Percentiles rank a stretch among this genome's conserved stretches.
Conservation (phyloP, 1,140 invertebrate species). For the Panagrolaimus sp. region DNA sequence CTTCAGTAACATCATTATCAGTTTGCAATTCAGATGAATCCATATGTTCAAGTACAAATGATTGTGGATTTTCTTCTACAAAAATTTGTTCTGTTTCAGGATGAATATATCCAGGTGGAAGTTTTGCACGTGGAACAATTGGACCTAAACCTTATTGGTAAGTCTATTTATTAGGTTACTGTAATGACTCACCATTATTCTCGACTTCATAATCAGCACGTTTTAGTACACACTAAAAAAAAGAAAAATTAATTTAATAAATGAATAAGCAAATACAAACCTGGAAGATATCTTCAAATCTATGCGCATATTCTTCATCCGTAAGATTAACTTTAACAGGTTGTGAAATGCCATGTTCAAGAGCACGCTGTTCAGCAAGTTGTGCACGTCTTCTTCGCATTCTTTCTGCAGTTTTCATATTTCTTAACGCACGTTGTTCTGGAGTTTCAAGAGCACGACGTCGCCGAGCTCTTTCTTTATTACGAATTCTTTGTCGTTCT, state of each 20-base stretch:
- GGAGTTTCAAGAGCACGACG: slow-evolving; percentile 3
- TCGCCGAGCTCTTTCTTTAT: neutral
- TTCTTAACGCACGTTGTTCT: neutral
- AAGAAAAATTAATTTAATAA: neutral
- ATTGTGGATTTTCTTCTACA: too few relatives aligned
- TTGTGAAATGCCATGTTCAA: neutral
- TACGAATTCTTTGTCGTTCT: slow-evolving; percentile 4
- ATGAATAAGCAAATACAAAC: neutral
- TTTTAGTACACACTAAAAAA: slow-evolving; percentile 4
- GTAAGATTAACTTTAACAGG: slow-evolving; percentile 2
- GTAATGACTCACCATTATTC: too few relatives aligned
- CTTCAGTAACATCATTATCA: too few relatives aligned
- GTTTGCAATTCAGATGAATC: too few relatives aligned
- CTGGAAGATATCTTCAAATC: slow-evolving; percentile 12
- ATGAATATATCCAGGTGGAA: slow-evolving; percentile 23
- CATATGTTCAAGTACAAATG: too few relatives aligned
- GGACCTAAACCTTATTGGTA: too few relatives aligned
- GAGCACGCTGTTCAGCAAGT: neutral
- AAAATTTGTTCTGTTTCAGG: neutral
- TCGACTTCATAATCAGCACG: slow-evolving; percentile 16
- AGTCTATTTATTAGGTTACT: too few relatives aligned
- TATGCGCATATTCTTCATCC: neutral
- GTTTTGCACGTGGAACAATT: slow-evolving; percentile 6
- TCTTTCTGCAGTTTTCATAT: slow-evolving; percentile 2
- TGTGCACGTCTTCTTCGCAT: slow-evolving; percentile 2